Percentiles rank a stretch among this genome's conserved stretches.
These are phyloP conservation scores for Aleiodes alternator DNA, from an alignment of 2,888 invertebrate species.

Conservation along the genomic window DNA sequence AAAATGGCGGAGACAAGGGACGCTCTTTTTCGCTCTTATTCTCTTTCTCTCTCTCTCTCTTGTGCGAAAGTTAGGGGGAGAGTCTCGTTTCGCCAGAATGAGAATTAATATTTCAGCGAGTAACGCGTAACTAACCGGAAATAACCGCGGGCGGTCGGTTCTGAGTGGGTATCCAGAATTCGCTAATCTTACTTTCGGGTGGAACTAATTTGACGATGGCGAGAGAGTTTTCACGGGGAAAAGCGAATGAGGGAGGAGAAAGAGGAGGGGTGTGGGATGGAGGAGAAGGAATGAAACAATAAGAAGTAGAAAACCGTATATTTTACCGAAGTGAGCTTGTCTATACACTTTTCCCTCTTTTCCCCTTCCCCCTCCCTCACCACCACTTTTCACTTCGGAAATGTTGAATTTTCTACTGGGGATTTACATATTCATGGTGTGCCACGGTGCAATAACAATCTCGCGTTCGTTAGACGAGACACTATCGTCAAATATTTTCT, in stretches of 20 bases:
- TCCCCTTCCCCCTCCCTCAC: not conserved
- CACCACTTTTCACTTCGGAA: constrained; percentile 43
- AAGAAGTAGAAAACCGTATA: constrained; percentile 25
- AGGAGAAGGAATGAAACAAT: constrained; percentile 23
- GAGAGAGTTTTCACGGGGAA: constrained; percentile 39
- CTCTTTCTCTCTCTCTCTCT: not conserved
- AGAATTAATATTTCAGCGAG: constrained; percentile 57
- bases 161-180: constrained; percentile 53
- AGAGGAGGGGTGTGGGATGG: constrained; percentile 3
- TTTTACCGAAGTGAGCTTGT: constrained; percentile 26
- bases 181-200: constrained; percentile 66
- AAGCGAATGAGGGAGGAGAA: constrained; percentile 41
- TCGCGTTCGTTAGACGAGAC: constrained; percentile 40
- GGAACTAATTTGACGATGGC: constrained; percentile 62
- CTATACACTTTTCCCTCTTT: constrained; percentile 45
- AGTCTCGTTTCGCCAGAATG: constrained; percentile 45
- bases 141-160: constrained; percentile 54
- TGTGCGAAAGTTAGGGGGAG: not conserved
- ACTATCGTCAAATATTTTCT: constrained; percentile 39
- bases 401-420: constrained; percentile 61
- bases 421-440: constrained; percentile 66
- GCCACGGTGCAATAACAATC: constrained; percentile 42
- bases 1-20: constrained; percentile 30
- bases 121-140: constrained; percentile 60
- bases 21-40: not conserved